These are phyloP conservation scores for Grammomys dolichurus DNA, from an alignment of 2,113 vertebrate genomes.

Conservation along the genomic window DNA sequence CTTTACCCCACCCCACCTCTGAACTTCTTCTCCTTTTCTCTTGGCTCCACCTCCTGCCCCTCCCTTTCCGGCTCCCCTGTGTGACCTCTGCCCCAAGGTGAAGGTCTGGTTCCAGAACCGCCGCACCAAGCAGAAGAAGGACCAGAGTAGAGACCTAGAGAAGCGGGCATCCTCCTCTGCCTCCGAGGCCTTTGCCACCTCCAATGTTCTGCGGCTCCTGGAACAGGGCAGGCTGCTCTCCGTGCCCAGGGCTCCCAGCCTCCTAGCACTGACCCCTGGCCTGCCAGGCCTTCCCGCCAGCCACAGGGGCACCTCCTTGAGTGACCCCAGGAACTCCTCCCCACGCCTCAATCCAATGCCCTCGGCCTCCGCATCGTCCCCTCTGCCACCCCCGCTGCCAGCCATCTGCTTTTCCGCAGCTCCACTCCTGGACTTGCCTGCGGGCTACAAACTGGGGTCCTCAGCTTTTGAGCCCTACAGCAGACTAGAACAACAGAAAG, in stretches of 20 bases:
- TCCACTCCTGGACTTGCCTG: conserved; percentile 90
- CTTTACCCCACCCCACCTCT: background rate
- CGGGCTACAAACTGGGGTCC: conserved; percentile 89
- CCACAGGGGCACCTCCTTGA: conserved; percentile 86
- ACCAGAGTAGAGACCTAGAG: conserved; percentile 96
- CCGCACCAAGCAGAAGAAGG: conserved; percentile 98
- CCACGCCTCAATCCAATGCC: conserved; percentile 85
- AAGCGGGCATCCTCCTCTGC: conserved; percentile 88
- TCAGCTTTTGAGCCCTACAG: conserved; percentile 96
- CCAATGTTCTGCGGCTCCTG: conserved; percentile 95
- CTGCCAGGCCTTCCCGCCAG: conserved; percentile 64
- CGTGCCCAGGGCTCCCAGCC: conserved; percentile 88
- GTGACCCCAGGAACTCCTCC: conserved; percentile 87
- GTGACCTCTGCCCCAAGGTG: conserved; percentile 86
- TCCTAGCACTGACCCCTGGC: conserved; percentile 85
- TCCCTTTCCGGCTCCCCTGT: background rate
- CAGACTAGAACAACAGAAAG: conserved; percentile 91
- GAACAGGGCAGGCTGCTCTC: conserved; percentile 94
- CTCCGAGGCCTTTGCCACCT: conserved; percentile 95
- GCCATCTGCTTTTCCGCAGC: conserved; percentile 89
- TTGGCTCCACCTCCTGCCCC: background rate
- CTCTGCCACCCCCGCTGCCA: conserved; percentile 82
- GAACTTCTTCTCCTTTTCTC: background rate
- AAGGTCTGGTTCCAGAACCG: conserved; percentile 99
- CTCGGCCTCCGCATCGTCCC: conserved; percentile 83